Evolutionary conservation across 2,797 vertebrate species (phyloP).

Genomic region (Tympanoctomys barrerae): DNA sequence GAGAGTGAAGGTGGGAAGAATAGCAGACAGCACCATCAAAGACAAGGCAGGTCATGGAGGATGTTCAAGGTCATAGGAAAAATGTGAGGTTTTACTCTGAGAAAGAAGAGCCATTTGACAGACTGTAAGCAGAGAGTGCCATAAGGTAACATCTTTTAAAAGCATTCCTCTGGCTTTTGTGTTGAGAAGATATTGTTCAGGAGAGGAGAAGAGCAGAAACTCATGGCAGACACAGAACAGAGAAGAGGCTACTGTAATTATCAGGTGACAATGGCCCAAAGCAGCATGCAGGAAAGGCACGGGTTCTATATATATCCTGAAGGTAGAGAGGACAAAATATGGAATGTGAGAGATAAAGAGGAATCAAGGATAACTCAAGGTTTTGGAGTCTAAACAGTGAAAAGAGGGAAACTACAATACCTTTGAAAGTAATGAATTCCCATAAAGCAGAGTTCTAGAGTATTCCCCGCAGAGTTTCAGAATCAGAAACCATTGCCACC

Average conservation of each 20-base stretch:
- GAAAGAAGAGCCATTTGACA: background rate
- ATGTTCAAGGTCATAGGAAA: background rate
- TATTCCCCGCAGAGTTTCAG: background rate
- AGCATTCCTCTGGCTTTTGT: background rate
- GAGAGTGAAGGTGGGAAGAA: background rate
- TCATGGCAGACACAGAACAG: background rate
- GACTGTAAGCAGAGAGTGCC: background rate
- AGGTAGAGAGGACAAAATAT: background rate
- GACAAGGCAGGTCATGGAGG: background rate
- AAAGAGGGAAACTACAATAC: background rate
- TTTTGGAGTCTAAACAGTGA: background rate
- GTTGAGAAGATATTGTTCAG: background rate
- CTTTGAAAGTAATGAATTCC: background rate
- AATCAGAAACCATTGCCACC: background rate
- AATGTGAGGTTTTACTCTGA: background rate
- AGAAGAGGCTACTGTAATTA: background rate
- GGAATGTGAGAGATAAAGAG: background rate
- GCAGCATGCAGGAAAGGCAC: accelerated
- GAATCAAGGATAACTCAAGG: background rate
- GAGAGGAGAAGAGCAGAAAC: background rate
- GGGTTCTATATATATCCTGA: background rate
- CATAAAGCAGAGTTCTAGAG: background rate
- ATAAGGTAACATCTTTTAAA: background rate
- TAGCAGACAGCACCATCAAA: background rate
- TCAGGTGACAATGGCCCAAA: background rate